Base-by-base conservation (phyloP, 1,140 invertebrate genomes). In the Probaryconus sp. region DNA sequence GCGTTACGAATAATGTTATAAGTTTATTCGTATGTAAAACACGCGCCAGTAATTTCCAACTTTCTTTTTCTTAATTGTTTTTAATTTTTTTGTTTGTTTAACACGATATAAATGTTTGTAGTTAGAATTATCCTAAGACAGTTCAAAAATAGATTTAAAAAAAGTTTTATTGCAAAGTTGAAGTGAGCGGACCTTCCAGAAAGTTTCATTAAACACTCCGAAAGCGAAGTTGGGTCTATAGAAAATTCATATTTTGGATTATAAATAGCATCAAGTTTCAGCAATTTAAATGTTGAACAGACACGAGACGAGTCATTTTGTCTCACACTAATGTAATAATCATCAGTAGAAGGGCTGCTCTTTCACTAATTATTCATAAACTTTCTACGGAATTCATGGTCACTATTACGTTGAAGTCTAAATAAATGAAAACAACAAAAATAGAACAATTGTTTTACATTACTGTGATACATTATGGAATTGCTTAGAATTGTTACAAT, bases 181-280 rank as follows among this genome's bases (percentile, higher is more conserved):
- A 18, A 5, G 16, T 42, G n/a, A 42, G 18, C 43, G 26, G 9
- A 55, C 40, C 5, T 47, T 61, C 24, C 21, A n/a, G 16, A 11
- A 38, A 55, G 33, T 73, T 61, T 50, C 40, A 42, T 73, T 67
- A 55, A 73, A 61, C 24, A 26, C 9, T 26, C 3, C 1, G 16
- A 26, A 45, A 20, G 42, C 14, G 6, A 58, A 74, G 56, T 74
- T 64, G 11, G 21, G 18, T 31, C 20, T 14, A 64, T 60, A 45
- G 35, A 69, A 43, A 75, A 75, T 69, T 69, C 51, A 75, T 60
- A 38, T 64, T 31, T 50, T 35, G 10, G 38, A 31, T 60, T 75
- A 64, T 75, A 75, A 75, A 75, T 75, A 74, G 69, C 50, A 16
- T 33, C n/a, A 30, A 65, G 69, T 65, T 72, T 65, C 60, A 47